phyloP scores from a whole-genome alignment of 2,888 invertebrate species.

The Marronus borbonicus region DNA sequence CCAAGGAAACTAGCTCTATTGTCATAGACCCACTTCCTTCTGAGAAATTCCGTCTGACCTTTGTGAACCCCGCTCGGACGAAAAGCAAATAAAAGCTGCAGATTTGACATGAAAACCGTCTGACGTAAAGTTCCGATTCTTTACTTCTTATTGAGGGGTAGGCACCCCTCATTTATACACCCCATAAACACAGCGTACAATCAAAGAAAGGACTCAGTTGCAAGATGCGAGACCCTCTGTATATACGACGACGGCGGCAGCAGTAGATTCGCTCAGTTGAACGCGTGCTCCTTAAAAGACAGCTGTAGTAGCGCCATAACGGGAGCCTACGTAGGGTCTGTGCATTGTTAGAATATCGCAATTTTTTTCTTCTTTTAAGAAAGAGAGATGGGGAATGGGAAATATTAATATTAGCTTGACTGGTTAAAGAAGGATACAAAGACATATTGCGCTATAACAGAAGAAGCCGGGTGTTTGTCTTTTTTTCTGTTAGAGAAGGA shows the following conservation, averaged over 20 bases:
- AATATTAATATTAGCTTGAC: background rate
- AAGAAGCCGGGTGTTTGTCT: constrained; percentile 36
- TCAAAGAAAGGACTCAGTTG: constrained; percentile 39
- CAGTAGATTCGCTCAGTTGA: constrained; percentile 14
- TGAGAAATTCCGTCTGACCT: constrained; percentile 38
- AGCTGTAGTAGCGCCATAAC: constrained; percentile 40
- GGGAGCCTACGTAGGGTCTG: constrained; percentile 33
- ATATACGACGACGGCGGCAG: background rate
- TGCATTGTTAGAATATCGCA: constrained; percentile 36
- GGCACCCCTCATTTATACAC: constrained; percentile 33
- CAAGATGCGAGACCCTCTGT: constrained; percentile 32
- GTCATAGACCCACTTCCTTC: background rate
- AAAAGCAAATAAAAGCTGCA: constrained; percentile 40
- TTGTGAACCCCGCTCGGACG: constrained; percentile 15
- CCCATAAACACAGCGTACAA: constrained; percentile 39
- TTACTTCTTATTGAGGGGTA: constrained; percentile 30
- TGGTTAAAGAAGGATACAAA: background rate
- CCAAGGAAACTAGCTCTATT: too few species aligned
- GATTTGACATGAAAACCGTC: constrained; percentile 38
- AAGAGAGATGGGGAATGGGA: background rate
- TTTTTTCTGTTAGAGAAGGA: constrained; percentile 16
- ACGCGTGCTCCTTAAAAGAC: constrained; percentile 37
- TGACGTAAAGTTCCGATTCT: constrained; percentile 28
- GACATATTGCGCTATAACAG: background rate
- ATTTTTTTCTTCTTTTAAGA: constrained; percentile 28